Percentiles rank a stretch among this genome's conserved stretches.
These are phyloP conservation scores for Pituophis catenifer DNA, from an alignment of 2,113 vertebrate genomes.

Conservation along the genomic window DNA sequence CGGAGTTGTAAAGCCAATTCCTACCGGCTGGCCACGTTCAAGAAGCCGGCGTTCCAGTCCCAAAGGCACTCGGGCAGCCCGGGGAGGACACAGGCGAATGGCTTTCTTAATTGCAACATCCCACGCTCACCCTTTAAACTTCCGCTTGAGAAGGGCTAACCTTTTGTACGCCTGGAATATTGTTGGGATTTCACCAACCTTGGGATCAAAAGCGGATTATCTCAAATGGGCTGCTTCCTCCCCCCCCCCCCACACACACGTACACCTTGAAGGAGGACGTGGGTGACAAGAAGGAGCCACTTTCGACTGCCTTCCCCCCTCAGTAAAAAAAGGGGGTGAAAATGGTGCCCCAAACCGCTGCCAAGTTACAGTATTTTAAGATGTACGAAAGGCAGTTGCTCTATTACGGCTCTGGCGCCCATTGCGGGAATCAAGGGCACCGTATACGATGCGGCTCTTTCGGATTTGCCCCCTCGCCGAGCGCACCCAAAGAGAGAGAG, in stretches of 20 bases:
- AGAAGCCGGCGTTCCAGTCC: background rate
- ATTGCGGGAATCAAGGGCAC: background rate
- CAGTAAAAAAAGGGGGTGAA: background rate
- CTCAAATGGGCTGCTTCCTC: background rate
- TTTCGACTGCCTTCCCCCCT: background rate
- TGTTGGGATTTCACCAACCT: background rate
- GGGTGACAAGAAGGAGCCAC: background rate
- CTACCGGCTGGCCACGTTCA: background rate
- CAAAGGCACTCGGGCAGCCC: background rate
- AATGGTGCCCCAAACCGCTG: background rate
- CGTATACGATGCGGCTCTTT: no score
- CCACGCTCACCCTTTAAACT: background rate
- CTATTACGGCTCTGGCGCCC: background rate
- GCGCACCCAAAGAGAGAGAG: fast-evolving
- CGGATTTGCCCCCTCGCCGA: background rate
- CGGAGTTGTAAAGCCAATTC: background rate
- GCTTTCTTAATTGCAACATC: background rate
- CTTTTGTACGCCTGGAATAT: fast-evolving
- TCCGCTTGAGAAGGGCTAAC: background rate
- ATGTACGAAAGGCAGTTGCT: background rate
- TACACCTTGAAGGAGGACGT: no score
- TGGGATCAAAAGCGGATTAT: background rate
- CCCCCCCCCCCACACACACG: no score
- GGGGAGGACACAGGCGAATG: background rate
- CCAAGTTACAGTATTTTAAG: background rate